Conservation (phyloP, 2,113 vertebrate species). For the Recurvirostra avosetta region DNA sequence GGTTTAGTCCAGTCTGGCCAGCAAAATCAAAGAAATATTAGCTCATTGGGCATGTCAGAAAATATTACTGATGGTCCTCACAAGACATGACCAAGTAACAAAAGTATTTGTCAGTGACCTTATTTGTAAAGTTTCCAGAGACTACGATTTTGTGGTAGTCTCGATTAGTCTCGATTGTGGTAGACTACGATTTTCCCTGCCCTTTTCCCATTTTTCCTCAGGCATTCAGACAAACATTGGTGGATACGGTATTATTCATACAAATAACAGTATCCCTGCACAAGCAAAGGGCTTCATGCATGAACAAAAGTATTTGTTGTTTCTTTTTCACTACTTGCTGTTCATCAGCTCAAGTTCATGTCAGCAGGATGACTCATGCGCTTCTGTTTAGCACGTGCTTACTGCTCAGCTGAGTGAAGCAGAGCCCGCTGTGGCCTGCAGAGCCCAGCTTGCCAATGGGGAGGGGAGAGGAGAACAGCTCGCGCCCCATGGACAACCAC, state of each 20-base stretch:
- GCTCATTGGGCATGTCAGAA: neutral
- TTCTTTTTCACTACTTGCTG: neutral
- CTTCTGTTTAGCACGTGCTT: neutral
- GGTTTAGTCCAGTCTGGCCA: neutral
- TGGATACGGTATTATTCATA: neutral
- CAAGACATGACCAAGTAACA: neutral
- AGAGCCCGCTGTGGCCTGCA: neutral
- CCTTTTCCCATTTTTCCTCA: neutral
- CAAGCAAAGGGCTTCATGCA: neutral
- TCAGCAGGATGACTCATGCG: conserved; percentile 22
- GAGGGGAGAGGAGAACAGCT: neutral
- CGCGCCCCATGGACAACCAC: rapidly evolving
- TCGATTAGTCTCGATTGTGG: too few relatives aligned
- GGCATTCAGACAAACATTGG: neutral
- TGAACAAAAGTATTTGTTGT: conserved; percentile 29
- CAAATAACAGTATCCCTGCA: neutral
- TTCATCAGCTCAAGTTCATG: conserved; percentile 17
- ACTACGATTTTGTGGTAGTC: neutral
- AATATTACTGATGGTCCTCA: neutral
- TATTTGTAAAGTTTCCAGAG: neutral
- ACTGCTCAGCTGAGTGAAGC: conserved; percentile 10
- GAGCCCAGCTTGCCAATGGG: neutral
- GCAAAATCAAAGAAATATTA: neutral
- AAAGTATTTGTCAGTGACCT: neutral
- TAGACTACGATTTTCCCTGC: neutral